A percentile compares a stretch with the other conserved stretches of the same genome.
These are phyloP conservation scores for Pristionchus arcanus DNA, from an alignment of 2,888 invertebrate genomes.

Conservation along the genomic window DNA sequence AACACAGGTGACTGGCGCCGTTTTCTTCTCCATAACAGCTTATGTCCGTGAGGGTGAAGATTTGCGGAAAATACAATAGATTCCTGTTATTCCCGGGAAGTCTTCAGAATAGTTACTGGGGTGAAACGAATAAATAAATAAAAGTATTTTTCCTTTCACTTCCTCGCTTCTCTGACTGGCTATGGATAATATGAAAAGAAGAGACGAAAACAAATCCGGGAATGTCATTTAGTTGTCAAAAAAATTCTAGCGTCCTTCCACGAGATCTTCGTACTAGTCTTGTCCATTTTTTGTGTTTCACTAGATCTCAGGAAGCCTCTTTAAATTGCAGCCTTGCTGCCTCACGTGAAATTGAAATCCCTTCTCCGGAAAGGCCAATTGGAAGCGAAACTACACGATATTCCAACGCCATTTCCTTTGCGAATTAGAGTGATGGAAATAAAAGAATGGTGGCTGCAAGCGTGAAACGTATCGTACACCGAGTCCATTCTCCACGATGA, in stretches of 20 bases:
- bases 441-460: not conserved
- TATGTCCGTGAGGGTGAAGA: not conserved
- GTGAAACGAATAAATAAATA: not conserved
- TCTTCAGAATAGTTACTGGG: not conserved
- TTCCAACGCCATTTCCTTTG: conserved; percentile 16
- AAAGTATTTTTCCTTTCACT: no score
- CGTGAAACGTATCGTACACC: not conserved
- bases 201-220: not conserved
- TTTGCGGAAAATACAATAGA: not conserved
- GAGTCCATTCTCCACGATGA: no score
- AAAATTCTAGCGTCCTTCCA: not conserved
- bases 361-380: conserved; percentile 13
- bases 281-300: not conserved
- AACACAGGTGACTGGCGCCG: not conserved
- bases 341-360: not conserved
- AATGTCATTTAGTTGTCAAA: not conserved
- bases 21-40: not conserved
- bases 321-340: not conserved
- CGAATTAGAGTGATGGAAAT: not conserved
- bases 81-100: not conserved
- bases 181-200: no score
- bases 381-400: not conserved
- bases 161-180: no score
- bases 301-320: not conserved
- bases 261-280: not conserved